Percentiles rank a stretch among this genome's conserved stretches.
Conservation (phyloP, 2,113 vertebrate species). For the Catharus fuscescens region DNA sequence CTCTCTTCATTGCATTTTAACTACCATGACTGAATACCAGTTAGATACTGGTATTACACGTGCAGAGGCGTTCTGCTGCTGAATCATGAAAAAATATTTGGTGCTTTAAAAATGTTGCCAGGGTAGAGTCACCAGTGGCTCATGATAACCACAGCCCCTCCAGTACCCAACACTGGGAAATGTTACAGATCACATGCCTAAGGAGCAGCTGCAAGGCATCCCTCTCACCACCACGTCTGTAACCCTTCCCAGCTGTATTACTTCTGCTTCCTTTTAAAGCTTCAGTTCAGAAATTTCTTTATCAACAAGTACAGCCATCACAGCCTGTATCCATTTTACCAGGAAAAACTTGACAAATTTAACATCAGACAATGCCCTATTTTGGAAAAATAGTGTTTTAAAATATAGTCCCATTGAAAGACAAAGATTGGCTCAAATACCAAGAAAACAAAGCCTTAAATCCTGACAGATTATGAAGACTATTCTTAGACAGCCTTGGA, state of each 20-base stretch:
- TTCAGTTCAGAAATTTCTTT: background rate
- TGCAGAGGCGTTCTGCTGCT: background rate
- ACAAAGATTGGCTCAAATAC: background rate
- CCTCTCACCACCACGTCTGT: rapidly evolving
- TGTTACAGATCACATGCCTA: background rate
- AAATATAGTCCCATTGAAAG: background rate
- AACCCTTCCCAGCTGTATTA: background rate
- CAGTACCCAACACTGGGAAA: background rate
- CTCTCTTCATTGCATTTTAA: background rate
- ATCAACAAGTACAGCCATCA: background rate
- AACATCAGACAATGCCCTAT: background rate
- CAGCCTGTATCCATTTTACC: background rate
- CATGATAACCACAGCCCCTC: background rate
- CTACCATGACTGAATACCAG: rapidly evolving
- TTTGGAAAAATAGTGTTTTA: background rate
- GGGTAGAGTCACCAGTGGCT: background rate
- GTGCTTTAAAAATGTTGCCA: background rate
- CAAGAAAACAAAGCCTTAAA: background rate
- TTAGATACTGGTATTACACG: background rate
- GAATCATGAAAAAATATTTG: background rate
- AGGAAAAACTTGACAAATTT: background rate
- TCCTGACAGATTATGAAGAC: background rate
- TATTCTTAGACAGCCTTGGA: constrained; percentile 19
- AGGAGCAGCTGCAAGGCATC: background rate
- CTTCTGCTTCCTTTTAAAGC: constrained; percentile 10